Conservation (phyloP, 2,797 vertebrate genomes). For the Lophura swinhoii region DNA sequence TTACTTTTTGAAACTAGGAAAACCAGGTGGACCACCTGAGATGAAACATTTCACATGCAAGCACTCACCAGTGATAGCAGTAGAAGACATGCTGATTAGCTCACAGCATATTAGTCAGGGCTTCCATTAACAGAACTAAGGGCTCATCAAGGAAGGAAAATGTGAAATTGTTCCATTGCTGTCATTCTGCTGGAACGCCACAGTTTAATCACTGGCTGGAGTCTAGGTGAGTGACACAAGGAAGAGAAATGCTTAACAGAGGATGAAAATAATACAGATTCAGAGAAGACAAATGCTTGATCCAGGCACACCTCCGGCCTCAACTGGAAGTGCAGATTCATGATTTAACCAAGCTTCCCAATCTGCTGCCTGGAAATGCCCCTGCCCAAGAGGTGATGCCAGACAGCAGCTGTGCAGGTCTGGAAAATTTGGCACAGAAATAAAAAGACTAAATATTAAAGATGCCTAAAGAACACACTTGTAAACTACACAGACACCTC, state of each 20-base stretch:
- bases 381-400: conserved; percentile 7
- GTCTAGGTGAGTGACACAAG: conserved; percentile 43
- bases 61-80: conserved; percentile 37
- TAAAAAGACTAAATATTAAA: not conserved
- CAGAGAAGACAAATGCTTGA: conserved; percentile 42
- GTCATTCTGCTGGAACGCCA: conserved; percentile 44
- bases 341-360: conserved; percentile 23
- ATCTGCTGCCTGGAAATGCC: conserved; percentile 34
- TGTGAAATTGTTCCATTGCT: conserved; percentile 54
- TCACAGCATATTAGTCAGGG: conserved; percentile 46
- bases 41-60: not conserved
- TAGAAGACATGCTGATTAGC: conserved; percentile 56
- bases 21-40: conserved; percentile 56
- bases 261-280: conserved; percentile 40
- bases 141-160: conserved; percentile 63
- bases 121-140: conserved; percentile 63
- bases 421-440: conserved; percentile 1
- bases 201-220: conserved; percentile 58
- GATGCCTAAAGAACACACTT: not conserved
- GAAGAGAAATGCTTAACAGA: conserved; percentile 50
- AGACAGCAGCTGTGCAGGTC: not conserved
- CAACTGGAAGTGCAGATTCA: not conserved
- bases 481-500: not conserved
- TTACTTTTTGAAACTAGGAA: conserved; percentile 16
- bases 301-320: conserved; percentile 12